Evolutionary conservation across 1,140 invertebrate genomes (phyloP).

Genomic region (Papilio polyxenes): DNA sequence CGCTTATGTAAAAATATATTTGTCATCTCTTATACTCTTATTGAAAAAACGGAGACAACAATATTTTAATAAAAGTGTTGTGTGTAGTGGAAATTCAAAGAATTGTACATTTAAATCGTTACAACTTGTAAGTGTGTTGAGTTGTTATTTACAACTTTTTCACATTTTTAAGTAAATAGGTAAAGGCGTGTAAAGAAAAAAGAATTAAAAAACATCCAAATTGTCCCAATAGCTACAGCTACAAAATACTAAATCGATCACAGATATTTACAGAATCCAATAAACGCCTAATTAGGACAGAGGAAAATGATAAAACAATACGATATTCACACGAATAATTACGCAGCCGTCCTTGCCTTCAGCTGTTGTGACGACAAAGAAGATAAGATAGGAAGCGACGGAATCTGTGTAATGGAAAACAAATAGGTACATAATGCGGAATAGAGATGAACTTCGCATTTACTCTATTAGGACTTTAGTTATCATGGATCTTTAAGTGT

Average conservation of each 20-base stretch:
- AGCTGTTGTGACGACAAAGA: constrained; percentile 16
- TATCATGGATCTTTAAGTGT: too few species aligned
- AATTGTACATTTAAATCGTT: neutral
- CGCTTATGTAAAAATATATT: neutral
- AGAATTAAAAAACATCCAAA: too few species aligned
- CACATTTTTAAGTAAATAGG: too few species aligned
- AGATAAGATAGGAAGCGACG: constrained; percentile 21
- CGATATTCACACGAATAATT: neutral
- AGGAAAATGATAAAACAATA: constrained; percentile 14
- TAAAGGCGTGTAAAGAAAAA: too few species aligned
- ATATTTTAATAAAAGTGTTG: neutral
- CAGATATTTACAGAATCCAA: neutral
- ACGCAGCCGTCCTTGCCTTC: constrained; percentile 14
- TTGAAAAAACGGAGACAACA: too few species aligned
- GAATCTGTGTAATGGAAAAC: neutral
- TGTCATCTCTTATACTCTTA: too few species aligned
- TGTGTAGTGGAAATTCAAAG: neutral
- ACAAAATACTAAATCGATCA: neutral
- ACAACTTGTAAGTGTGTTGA: too few species aligned
- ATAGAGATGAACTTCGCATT: neutral
- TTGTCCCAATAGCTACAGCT: too few species aligned
- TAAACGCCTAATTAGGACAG: neutral
- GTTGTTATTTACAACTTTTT: too few species aligned
- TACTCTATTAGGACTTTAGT: neutral
- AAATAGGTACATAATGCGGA: neutral